Evolutionary conservation across 2,888 invertebrate genomes (phyloP), one percentile per base, ranked within the genome.

Genomic region (Mystacides longicornis): DNA sequence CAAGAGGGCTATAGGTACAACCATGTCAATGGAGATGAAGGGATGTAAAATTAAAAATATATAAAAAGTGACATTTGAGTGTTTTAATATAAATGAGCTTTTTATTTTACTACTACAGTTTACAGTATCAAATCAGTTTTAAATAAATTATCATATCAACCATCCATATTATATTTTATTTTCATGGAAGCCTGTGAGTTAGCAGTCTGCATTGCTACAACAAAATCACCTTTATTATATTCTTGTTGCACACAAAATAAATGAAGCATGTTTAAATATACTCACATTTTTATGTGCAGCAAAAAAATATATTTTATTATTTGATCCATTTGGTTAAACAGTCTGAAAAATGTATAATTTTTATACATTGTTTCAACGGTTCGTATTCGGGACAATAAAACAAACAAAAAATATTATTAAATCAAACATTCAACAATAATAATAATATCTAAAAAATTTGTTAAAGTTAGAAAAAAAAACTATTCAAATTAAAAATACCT

Each of bases 11-110:
- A n/a, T n/a, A n/a, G n/a, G n/a, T n/a, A n/a, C n/a, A n/a, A n/a
- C n/a, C n/a, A n/a, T n/a, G n/a, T n/a, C n/a, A n/a, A n/a, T n/a
- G n/a, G n/a, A n/a, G n/a, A n/a, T n/a, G n/a, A n/a, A n/a, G n/a
- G n/a, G n/a, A n/a, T n/a, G n/a, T n/a, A n/a, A n/a, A n/a, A n/a
- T n/a, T n/a, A n/a, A 47, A 21, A 45, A 18, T 27, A 54, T 50
- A 21, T 31, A 51, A 47, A 42, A 50, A 19, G 49, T 21, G 23
- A 43, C 33, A 31, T 49, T 37, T 50, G 45, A 52, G 46, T 20
- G 27, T 56, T 54, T 57, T 57, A 54, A 57, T 57, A 54, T 57
- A 57, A 54, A 57, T 57, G 57, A 57, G 57, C 54, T 54, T 54
- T 51, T 54, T 54, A 54, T 54, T 50, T 51, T 51, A 54, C 57